These are phyloP conservation scores for Eriocheir sinensis DNA, from an alignment of 1,140 invertebrate genomes.

Conservation along the genomic window DNA sequence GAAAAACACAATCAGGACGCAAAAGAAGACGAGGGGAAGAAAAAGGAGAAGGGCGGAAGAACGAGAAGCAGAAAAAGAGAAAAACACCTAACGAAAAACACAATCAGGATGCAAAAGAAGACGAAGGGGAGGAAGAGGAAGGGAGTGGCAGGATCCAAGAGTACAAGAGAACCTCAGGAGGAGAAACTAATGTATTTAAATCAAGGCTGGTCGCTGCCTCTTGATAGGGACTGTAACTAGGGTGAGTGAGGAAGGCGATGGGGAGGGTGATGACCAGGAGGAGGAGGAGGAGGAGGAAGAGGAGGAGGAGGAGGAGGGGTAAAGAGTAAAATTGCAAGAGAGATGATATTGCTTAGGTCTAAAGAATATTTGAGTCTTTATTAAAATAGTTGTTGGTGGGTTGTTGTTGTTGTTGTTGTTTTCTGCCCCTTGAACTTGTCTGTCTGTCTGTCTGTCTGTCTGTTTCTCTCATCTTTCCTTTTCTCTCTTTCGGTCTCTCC, in stretches of 20 bases:
- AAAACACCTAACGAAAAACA: background rate
- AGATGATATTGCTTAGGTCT: background rate
- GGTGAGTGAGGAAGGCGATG: constrained; percentile 6
- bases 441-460: too few species aligned
- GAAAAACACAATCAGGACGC: background rate
- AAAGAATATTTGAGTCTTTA: too few species aligned
- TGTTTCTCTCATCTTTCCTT: too few species aligned
- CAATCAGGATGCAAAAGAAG: background rate
- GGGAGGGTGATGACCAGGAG: background rate
- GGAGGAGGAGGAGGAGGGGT: background rate
- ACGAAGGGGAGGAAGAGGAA: background rate
- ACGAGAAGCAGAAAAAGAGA: background rate
- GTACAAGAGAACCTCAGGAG: background rate
- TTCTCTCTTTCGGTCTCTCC: background rate
- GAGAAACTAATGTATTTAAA: background rate
- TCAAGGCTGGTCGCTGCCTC: background rate
- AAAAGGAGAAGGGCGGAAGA: background rate
- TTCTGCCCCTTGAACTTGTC: too few species aligned
- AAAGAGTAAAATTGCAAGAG: background rate
- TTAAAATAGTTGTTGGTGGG: too few species aligned
- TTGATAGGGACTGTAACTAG: background rate
- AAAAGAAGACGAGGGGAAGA: background rate
- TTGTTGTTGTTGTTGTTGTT: too few species aligned
- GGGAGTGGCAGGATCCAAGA: background rate
- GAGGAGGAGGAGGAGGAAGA: background rate